Evolutionary conservation across 2,888 invertebrate genomes (phyloP).

Genomic region (Caenorhabditis sinica): DNA sequence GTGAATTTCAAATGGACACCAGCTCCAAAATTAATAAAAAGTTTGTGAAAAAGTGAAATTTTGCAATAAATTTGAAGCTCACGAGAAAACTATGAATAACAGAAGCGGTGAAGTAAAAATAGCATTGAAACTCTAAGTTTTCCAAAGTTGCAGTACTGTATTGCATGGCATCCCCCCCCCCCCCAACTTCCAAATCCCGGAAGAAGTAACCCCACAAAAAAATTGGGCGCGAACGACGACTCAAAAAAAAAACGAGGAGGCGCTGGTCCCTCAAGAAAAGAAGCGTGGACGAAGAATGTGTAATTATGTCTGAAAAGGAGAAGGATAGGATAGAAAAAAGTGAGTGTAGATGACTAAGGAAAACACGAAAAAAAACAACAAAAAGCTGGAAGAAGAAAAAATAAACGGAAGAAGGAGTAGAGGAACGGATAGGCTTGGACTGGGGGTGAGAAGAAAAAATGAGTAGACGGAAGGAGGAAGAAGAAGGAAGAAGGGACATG

Average conservation of each 20-base stretch:
- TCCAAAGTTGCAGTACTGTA: too few relatives aligned
- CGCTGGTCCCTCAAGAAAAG: background rate
- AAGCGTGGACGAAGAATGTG: conserved; percentile 2
- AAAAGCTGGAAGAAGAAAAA: conserved; percentile 7
- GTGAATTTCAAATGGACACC: too few relatives aligned
- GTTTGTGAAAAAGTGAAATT: too few relatives aligned
- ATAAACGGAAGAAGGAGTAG: too few relatives aligned
- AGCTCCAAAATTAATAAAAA: too few relatives aligned
- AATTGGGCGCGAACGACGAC: background rate
- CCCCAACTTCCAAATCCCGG: background rate
- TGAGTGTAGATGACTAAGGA: background rate
- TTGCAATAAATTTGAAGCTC: too few relatives aligned
- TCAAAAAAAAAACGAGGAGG: background rate
- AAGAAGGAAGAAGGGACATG: too few relatives aligned
- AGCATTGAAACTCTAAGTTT: too few relatives aligned
- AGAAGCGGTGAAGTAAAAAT: too few relatives aligned
- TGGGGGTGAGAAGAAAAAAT: background rate
- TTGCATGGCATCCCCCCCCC: too few relatives aligned
- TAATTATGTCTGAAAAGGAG: conserved; percentile 29
- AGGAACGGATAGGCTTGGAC: too few relatives aligned
- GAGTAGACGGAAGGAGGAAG: background rate
- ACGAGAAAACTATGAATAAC: too few relatives aligned
- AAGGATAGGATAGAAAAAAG: background rate
- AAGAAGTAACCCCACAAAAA: background rate
- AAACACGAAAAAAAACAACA: conserved; percentile 11